A percentile compares a stretch with the other conserved stretches of the same genome.
phyloP scores from a whole-genome alignment of 2,113 vertebrate genomes.

The Dicrurus megarhynchus region DNA sequence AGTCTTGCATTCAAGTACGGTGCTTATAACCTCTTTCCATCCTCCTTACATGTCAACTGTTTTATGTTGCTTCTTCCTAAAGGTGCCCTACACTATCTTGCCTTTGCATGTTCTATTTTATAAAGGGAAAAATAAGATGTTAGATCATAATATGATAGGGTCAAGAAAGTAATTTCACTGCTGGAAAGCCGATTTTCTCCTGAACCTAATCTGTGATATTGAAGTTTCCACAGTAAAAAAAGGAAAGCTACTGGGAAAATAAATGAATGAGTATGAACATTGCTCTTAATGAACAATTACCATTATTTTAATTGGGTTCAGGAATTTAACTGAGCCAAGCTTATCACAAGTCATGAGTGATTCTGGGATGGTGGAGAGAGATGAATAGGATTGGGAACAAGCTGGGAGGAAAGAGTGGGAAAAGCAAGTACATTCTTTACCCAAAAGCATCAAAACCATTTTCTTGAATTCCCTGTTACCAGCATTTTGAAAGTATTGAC shows the following conservation, averaged over 20 bases:
- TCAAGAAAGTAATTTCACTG: background rate
- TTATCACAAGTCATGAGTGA: background rate
- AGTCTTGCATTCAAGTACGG: background rate
- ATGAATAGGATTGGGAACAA: background rate
- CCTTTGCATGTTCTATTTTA: background rate
- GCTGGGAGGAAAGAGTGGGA: background rate
- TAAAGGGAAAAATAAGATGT: background rate
- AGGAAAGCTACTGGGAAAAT: background rate
- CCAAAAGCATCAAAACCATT: background rate
- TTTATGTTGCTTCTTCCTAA: background rate
- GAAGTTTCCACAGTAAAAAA: background rate
- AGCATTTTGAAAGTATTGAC: background rate
- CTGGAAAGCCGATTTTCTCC: background rate
- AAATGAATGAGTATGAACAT: background rate
- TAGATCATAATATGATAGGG: background rate
- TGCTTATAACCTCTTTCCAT: background rate
- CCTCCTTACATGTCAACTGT: background rate
- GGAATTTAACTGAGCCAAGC: background rate
- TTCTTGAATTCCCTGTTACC: background rate
- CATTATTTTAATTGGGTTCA: background rate
- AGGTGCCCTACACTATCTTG: background rate
- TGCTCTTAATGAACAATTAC: background rate
- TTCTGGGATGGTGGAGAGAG: background rate
- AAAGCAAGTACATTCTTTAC: background rate
- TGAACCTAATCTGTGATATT: background rate